Conservation (phyloP, 2,888 invertebrate genomes). For the Mesopsocus fuscifrons region DNA sequence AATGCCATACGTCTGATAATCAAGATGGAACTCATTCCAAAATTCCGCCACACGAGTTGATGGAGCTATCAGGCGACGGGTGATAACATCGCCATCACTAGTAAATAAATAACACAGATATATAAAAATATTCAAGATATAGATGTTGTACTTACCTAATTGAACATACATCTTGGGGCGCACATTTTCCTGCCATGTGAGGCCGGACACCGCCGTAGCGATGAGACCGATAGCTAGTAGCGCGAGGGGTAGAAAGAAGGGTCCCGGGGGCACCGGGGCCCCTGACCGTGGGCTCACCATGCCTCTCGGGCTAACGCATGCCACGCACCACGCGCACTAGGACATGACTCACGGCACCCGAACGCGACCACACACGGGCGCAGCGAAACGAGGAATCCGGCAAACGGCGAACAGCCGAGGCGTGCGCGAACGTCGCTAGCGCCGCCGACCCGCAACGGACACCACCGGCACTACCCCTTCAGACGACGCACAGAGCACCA, state of each 20-base stretch:
- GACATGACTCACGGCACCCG: slow-evolving; percentile 5
- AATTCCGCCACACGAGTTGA: too few species aligned
- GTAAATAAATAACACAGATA: too few species aligned
- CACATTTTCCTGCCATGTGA: slow-evolving; percentile 81
- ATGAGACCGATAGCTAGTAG: slow-evolving; percentile 11
- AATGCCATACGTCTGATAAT: too few species aligned
- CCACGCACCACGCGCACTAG: slow-evolving; percentile 4
- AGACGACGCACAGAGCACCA: too few species aligned
- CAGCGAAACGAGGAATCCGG: background rate
- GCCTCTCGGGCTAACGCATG: too few species aligned
- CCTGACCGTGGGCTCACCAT: background rate
- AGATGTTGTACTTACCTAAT: slow-evolving; percentile 81
- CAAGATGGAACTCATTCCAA: too few species aligned
- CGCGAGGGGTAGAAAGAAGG: slow-evolving; percentile 8
- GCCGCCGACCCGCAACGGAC: slow-evolving; percentile 14
- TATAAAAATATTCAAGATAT: too few species aligned
- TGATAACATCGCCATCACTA: too few species aligned
- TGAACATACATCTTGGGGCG: slow-evolving; percentile 84
- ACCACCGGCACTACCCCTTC: slow-evolving; percentile 5
- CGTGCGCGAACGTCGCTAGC: slow-evolving; percentile 10
- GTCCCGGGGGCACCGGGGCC: background rate
- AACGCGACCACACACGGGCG: background rate
- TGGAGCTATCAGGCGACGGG: too few species aligned
- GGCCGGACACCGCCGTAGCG: slow-evolving; percentile 24
- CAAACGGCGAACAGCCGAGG: slow-evolving; percentile 10